Percentiles rank a stretch among this genome's conserved stretches.
Conservation (phyloP, 2,797 vertebrate genomes). For the Oreochromis grahami region DNA sequence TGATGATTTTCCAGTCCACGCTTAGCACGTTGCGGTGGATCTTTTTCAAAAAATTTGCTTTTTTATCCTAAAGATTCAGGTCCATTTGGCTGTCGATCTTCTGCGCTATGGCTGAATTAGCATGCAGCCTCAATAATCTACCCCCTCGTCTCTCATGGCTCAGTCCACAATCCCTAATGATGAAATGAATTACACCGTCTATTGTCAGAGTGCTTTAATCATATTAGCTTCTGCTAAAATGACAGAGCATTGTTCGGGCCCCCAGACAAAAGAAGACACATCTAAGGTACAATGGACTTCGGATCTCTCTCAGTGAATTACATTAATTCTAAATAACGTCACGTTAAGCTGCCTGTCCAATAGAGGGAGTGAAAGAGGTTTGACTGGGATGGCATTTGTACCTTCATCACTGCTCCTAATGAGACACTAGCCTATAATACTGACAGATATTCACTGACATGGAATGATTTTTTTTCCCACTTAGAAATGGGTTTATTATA, state of each 20-base stretch:
- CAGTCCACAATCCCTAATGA: slow-evolving; percentile 60
- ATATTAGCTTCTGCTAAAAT: slow-evolving; percentile 76
- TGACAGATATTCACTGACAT: slow-evolving; percentile 43
- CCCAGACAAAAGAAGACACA: slow-evolving; percentile 78
- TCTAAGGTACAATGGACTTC: slow-evolving; percentile 77
- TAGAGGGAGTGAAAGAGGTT: slow-evolving; percentile 41
- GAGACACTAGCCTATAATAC: slow-evolving; percentile 32
- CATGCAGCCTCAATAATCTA: slow-evolving; percentile 50
- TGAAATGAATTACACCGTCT: slow-evolving; percentile 74
- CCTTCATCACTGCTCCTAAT: slow-evolving; percentile 66
- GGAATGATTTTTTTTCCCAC: background rate
- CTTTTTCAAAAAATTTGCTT: slow-evolving; percentile 19
- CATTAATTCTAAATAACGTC: slow-evolving; percentile 77
- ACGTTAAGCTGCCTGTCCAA: slow-evolving; percentile 62
- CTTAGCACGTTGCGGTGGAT: slow-evolving; percentile 16
- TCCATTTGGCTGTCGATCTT: slow-evolving; percentile 36
- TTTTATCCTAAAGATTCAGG: slow-evolving; percentile 23
- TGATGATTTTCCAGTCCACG: slow-evolving; percentile 42
- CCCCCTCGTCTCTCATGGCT: slow-evolving; percentile 38
- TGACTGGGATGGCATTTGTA: slow-evolving; percentile 55
- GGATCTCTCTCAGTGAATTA: slow-evolving; percentile 72
- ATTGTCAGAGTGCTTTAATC: slow-evolving; percentile 80
- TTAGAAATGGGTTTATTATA: slow-evolving; percentile 32
- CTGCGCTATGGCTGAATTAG: slow-evolving; percentile 43
- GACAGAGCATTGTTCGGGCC: slow-evolving; percentile 73